These are phyloP conservation scores for Prolemur simus DNA, from an alignment of 2,113 vertebrate species.

Conservation along the genomic window DNA sequence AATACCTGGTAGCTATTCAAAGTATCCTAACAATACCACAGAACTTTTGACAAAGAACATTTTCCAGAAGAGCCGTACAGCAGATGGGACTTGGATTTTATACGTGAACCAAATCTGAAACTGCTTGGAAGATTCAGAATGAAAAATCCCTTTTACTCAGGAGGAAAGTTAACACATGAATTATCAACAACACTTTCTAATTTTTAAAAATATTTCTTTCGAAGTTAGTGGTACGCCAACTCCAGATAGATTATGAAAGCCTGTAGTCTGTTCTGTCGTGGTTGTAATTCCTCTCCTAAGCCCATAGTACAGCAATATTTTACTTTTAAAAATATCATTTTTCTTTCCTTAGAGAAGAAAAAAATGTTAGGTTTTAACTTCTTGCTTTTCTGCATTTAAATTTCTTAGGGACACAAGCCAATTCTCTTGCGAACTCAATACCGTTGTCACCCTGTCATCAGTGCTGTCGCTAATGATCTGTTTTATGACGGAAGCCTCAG, in stretches of 20 bases:
- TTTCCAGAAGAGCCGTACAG: not conserved
- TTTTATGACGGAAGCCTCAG: slow-evolving; percentile 84
- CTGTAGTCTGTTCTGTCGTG: not conserved
- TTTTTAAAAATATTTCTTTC: not conserved
- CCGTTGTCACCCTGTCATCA: slow-evolving; percentile 87
- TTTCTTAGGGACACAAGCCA: slow-evolving; percentile 82
- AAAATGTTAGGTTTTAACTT: not conserved
- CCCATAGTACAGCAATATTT: not conserved
- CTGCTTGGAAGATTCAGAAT: not conserved
- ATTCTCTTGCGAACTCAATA: slow-evolving; percentile 85
- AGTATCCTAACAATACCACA: not conserved
- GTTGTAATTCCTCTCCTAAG: not conserved
- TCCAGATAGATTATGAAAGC: not conserved
- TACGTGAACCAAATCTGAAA: not conserved
- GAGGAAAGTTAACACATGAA: not conserved
- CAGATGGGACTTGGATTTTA: not conserved
- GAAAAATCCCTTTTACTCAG: not conserved
- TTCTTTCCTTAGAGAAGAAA: not conserved
- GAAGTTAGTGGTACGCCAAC: not conserved
- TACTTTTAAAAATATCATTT: not conserved
- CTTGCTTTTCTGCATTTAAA: not conserved
- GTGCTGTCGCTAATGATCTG: slow-evolving; percentile 83
- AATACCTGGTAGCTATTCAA: not conserved
- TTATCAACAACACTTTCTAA: not conserved
- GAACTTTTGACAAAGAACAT: not conserved